A percentile compares a stretch with the other conserved stretches of the same genome.
phyloP scores from a whole-genome alignment of 2,888 invertebrate genomes.

The Ichneumoninae sp. region DNA sequence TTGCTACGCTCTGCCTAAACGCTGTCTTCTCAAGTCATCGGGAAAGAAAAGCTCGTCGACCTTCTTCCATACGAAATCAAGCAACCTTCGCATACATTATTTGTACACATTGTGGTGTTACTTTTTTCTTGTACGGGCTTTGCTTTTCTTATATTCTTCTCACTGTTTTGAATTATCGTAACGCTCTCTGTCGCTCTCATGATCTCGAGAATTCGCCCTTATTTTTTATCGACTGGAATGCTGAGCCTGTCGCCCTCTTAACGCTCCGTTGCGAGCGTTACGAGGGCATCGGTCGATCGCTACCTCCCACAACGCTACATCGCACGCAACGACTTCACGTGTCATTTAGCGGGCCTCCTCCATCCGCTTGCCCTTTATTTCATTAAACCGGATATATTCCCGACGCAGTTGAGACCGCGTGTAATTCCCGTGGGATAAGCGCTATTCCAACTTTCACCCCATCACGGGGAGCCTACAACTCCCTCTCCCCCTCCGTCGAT shows the following conservation, averaged over 20 bases:
- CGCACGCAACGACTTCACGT: slow-evolving; percentile 53
- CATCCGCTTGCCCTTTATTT: slow-evolving; percentile 48
- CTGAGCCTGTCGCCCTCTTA: slow-evolving; percentile 35
- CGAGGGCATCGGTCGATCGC: slow-evolving; percentile 21
- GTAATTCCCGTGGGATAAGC: slow-evolving; percentile 56
- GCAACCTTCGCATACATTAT: neutral
- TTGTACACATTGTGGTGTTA: slow-evolving; percentile 11
- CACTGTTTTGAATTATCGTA: slow-evolving; percentile 16
- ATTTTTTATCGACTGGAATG: slow-evolving; percentile 51
- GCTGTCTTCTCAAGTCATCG: slow-evolving; percentile 31
- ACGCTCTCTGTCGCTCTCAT: slow-evolving; percentile 9
- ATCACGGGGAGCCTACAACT: slow-evolving; percentile 16
- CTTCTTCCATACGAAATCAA: slow-evolving; percentile 27
- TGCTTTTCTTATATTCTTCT: slow-evolving; percentile 5
- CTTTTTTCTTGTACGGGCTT: slow-evolving; percentile 8
- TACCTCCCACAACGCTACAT: slow-evolving; percentile 43
- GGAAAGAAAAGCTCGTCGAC: slow-evolving; percentile 14
- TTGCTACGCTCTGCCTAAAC: slow-evolving; percentile 38
- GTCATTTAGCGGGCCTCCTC: slow-evolving; percentile 37
- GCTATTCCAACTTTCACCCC: slow-evolving; percentile 40
- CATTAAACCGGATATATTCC: slow-evolving; percentile 59
- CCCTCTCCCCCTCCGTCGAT: slow-evolving; percentile 16
- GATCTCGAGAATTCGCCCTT: slow-evolving; percentile 14
- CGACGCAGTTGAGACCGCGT: slow-evolving; percentile 40
- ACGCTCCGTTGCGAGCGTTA: slow-evolving; percentile 48